Conservation (phyloP, 2,797 vertebrate genomes). For the Chromis chromis region DNA sequence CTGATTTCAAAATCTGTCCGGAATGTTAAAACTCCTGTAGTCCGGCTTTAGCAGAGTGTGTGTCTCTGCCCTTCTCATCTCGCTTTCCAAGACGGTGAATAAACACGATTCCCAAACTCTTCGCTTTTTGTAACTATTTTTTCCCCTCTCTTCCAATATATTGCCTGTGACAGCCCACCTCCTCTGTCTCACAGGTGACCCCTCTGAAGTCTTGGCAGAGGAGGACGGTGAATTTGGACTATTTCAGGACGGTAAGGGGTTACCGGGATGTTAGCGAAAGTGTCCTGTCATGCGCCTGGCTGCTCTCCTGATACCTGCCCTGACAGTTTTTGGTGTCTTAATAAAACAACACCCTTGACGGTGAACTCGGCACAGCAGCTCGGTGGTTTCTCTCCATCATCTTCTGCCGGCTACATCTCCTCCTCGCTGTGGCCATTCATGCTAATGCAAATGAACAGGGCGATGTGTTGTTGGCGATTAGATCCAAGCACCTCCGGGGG, state of each 20-base stretch:
- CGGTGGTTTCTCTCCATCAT: conserved; percentile 43
- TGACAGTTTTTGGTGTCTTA: conserved; percentile 69
- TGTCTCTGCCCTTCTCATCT: no score
- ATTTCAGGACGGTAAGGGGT: conserved; percentile 49
- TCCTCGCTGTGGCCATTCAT: not conserved
- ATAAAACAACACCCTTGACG: conserved; percentile 71
- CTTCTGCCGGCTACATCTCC: conserved; percentile 18
- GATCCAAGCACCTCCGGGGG: conserved; percentile 54
- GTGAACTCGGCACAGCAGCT: conserved; percentile 42
- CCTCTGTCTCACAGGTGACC: conserved; percentile 18
- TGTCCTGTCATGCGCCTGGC: conserved; percentile 54
- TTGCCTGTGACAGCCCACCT: conserved; percentile 36
- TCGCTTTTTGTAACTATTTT: conserved; percentile 4
- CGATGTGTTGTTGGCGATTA: conserved; percentile 64
- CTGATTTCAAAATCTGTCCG: not conserved
- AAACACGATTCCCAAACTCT: no score
- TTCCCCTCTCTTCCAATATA: conserved; percentile 10
- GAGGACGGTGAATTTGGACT: conserved; percentile 52
- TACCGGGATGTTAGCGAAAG: conserved; percentile 45
- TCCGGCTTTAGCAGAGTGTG: no score
- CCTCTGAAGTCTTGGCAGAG: conserved; percentile 38
- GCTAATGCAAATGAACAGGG: conserved; percentile 64
- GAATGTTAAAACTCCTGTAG: no score
- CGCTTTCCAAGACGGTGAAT: not conserved
- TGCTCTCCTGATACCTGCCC: conserved; percentile 63